These are phyloP conservation scores for Acrossocheilus fasciatus DNA, from an alignment of 2,797 vertebrate genomes.

Conservation along the genomic window DNA sequence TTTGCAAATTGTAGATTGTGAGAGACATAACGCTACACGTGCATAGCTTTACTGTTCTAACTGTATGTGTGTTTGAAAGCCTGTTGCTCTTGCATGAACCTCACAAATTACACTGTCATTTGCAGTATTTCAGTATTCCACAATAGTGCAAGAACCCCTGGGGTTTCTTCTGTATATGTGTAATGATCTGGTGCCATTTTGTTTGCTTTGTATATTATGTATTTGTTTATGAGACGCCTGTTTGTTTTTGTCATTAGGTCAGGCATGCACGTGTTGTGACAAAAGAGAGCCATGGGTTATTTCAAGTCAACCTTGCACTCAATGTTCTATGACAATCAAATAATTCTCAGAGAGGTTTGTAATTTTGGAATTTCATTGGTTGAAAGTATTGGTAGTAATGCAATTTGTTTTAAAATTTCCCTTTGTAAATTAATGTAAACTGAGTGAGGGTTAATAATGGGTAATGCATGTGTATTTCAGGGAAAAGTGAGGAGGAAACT, in stretches of 20 bases:
- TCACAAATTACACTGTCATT: conserved; percentile 50
- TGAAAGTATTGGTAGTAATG: conserved; percentile 1
- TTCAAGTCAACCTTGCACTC: conserved; percentile 32
- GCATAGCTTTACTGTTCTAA: conserved; percentile 23
- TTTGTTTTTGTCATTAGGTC: not conserved
- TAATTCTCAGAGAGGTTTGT: conserved; percentile 11
- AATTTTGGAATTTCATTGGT: not conserved
- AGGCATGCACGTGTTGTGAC: not conserved
- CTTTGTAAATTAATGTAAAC: conserved; percentile 14
- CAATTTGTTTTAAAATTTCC: conserved; percentile 14
- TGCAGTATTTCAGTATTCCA: conserved; percentile 61
- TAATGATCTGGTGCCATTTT: conserved; percentile 61
- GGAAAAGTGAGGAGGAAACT: conserved; percentile 13
- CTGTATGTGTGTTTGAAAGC: conserved; percentile 12
- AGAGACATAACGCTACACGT: conserved; percentile 48
- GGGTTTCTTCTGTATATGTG: conserved; percentile 51
- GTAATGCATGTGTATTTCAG: conserved; percentile 51
- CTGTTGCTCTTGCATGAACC: conserved; percentile 62
- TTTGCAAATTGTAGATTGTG: not conserved
- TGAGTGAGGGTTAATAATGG: conserved; percentile 10
- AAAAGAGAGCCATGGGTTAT: conserved; percentile 11
- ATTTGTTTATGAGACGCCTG: not conserved
- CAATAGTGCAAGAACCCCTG: conserved; percentile 64
- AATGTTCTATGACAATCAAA: conserved; percentile 29
- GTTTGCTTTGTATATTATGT: conserved; percentile 18